These are phyloP conservation scores for Catostomus latipinnis DNA, from an alignment of 2,797 vertebrate species.

Conservation along the genomic window DNA sequence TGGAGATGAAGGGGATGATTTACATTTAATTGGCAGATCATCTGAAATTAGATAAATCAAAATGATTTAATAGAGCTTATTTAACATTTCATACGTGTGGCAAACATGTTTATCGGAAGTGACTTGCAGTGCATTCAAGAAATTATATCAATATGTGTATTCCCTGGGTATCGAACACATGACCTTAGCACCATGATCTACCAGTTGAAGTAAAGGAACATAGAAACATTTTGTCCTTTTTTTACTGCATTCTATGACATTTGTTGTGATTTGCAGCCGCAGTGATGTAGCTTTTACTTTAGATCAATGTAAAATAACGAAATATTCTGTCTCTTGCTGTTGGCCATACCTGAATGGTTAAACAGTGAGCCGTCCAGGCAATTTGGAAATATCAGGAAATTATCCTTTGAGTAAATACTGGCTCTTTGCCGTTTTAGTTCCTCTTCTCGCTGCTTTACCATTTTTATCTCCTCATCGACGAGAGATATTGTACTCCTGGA, in stretches of 20 bases:
- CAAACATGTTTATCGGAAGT: too few species aligned
- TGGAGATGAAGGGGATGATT: constrained; percentile 83
- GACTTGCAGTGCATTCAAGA: too few species aligned
- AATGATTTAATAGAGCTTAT: background rate
- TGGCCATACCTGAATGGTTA: constrained; percentile 72
- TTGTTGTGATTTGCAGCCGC: background rate
- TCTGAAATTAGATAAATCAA: constrained; percentile 54
- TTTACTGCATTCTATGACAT: background rate
- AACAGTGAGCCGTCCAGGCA: constrained; percentile 74
- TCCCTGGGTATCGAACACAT: too few species aligned
- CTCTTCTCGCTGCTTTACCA: constrained; percentile 80
- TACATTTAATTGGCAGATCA: constrained; percentile 78
- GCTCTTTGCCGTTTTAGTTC: constrained; percentile 80
- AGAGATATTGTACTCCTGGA: constrained; percentile 81
- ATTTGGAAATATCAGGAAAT: constrained; percentile 67
- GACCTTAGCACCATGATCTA: too few species aligned
- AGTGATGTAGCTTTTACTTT: background rate
- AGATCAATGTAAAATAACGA: background rate
- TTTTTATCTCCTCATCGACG: constrained; percentile 82
- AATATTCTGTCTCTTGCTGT: background rate
- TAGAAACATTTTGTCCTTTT: background rate
- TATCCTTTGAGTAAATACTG: constrained; percentile 70
- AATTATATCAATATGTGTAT: too few species aligned
- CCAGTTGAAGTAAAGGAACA: too few species aligned
- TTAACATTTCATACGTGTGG: background rate